Evolutionary conservation across 2,888 invertebrate genomes (phyloP).

Genomic region (Brassicogethes aeneus): DNA sequence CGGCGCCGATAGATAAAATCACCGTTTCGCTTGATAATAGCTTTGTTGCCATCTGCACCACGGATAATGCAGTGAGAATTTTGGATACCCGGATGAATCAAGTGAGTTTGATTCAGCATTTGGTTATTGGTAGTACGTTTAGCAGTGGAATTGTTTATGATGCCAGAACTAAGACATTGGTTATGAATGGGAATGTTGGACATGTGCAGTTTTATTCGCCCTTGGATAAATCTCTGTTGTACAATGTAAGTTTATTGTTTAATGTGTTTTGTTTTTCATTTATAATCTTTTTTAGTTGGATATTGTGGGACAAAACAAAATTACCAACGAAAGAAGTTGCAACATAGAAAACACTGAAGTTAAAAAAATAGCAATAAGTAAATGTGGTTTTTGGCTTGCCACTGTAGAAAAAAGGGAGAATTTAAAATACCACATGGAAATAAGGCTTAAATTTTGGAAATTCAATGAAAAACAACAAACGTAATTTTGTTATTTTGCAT

Average conservation of each 20-base stretch:
- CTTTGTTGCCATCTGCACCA: constrained; percentile 55
- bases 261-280: too few species aligned
- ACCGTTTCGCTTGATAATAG: constrained; percentile 51
- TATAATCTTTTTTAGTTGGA: constrained; percentile 48
- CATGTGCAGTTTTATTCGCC: constrained; percentile 68
- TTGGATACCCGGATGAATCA: constrained; percentile 46
- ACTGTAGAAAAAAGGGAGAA: constrained; percentile 59
- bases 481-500: constrained; percentile 36
- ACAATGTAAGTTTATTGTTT: constrained; percentile 50
- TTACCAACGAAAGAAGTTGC: constrained; percentile 52
- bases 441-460: constrained; percentile 68
- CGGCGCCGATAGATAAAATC: constrained; percentile 57
- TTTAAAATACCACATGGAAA: constrained; percentile 46
- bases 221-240: constrained; percentile 54
- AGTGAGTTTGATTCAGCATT: constrained; percentile 54
- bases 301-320: constrained; percentile 60
- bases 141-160: constrained; percentile 52
- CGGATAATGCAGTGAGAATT: constrained; percentile 59
- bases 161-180: constrained; percentile 54
- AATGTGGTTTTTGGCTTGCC: constrained; percentile 62
- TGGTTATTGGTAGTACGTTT: constrained; percentile 53
- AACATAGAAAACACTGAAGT: constrained; percentile 58
- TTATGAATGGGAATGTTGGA: constrained; percentile 64
- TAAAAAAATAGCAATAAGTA: constrained; percentile 55
- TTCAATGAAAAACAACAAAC: constrained; percentile 50